Conservation (phyloP, 2,888 invertebrate genomes). For the Gonocerus acuteangulatus region DNA sequence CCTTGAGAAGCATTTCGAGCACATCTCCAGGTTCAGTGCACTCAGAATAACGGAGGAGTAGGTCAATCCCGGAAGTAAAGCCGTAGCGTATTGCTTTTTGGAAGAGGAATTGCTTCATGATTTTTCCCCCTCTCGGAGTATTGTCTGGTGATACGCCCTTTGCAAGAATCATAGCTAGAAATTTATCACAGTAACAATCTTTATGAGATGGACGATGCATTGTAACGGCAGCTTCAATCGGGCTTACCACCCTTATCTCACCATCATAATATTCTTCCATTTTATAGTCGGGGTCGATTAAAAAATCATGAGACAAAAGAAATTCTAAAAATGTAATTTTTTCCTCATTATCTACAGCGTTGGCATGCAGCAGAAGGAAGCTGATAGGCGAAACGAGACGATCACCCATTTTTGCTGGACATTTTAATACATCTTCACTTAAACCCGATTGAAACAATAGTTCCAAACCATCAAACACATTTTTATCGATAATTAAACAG, state of each 20-base stretch:
- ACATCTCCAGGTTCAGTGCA: conserved; percentile 11
- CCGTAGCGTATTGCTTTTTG: conserved; percentile 4
- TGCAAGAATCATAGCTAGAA: conserved; percentile 26
- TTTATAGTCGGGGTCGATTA: conserved; percentile 24
- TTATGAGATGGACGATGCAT: conserved; percentile 20
- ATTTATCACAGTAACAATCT: conserved; percentile 25
- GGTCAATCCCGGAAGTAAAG: conserved; percentile 6
- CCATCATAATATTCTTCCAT: not conserved
- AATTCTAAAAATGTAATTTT: conserved; percentile 30
- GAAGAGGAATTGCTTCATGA: not conserved
- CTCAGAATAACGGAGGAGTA: conserved; percentile 14
- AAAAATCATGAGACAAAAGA: conserved; percentile 23
- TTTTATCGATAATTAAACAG: conserved; percentile 29
- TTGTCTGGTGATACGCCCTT: conserved; percentile 25
- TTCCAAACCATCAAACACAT: conserved; percentile 30
- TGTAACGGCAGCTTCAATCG: conserved; percentile 23
- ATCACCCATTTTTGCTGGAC: conserved; percentile 31
- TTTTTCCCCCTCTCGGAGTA: not conserved
- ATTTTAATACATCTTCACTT: conserved; percentile 27
- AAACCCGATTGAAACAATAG: conserved; percentile 27
- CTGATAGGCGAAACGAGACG: conserved; percentile 27
- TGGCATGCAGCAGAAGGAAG: conserved; percentile 28
- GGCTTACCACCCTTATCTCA: not conserved
- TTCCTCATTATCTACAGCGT: conserved; percentile 8
- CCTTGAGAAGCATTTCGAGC: conserved; percentile 5